Percentiles rank a stretch among this genome's conserved stretches.
These are phyloP conservation scores for Leucophenga maculata DNA, from an alignment of 2,888 invertebrate species.

Conservation along the genomic window DNA sequence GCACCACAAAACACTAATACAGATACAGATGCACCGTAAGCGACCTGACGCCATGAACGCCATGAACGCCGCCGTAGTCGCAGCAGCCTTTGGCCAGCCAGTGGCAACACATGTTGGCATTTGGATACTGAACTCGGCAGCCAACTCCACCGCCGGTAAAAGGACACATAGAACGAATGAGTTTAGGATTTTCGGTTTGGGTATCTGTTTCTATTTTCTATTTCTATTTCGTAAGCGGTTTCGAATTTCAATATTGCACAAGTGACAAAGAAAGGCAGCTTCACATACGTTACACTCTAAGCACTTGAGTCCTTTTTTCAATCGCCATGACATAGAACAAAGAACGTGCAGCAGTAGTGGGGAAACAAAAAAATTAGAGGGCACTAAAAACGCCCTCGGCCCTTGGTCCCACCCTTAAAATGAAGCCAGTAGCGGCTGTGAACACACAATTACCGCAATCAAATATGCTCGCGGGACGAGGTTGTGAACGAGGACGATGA, in stretches of 20 bases:
- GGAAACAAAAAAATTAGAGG: too few species aligned
- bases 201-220: slow-evolving; percentile 30
- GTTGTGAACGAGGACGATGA: background rate
- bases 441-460: slow-evolving; percentile 39
- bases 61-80: background rate
- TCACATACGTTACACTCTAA: background rate
- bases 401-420: slow-evolving; percentile 1
- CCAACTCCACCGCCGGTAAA: background rate
- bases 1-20: background rate
- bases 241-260: slow-evolving; percentile 24
- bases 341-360: background rate
- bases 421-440: background rate
- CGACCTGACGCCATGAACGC: background rate
- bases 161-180: slow-evolving; percentile 41
- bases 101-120: slow-evolving; percentile 15
- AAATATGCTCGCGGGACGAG: slow-evolving; percentile 31
- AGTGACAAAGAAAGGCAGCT: background rate
- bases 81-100: slow-evolving; percentile 1
- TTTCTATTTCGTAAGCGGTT: slow-evolving; percentile 23
- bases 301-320: slow-evolving; percentile 15
- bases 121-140: background rate
- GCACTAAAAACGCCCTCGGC: background rate
- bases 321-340: background rate
- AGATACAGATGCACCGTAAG: background rate
- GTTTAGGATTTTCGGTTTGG: slow-evolving; percentile 63